Evolutionary conservation across 2,888 invertebrate species (phyloP).

Genomic region (Ashinkailepas kermadecensis): DNA sequence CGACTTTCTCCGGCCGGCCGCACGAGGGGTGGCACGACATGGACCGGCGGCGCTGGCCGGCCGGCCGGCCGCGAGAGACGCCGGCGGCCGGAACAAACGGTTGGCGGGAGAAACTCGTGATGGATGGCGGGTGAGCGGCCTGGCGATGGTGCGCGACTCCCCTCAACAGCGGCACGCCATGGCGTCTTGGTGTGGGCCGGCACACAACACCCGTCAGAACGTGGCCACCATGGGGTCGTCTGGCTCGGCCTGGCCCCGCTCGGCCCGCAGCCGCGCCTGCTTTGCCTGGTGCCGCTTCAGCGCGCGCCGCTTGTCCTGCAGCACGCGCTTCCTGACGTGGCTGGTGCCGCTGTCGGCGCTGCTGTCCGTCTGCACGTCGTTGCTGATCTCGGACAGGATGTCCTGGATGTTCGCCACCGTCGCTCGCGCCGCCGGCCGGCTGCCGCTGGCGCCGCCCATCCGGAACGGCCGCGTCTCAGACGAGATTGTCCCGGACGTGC

Average conservation of each 20-base stretch:
- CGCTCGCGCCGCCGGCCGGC: neutral
- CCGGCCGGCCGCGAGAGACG: neutral
- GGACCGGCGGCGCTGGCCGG: too few relatives aligned
- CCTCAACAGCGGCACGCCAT: too few relatives aligned
- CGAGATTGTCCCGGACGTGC: too few relatives aligned
- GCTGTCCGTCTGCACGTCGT: slow-evolving; percentile 3
- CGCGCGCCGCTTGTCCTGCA: slow-evolving; percentile 2
- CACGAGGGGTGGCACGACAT: neutral
- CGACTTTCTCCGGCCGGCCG: neutral
- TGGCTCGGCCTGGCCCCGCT: neutral
- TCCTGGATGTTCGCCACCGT: slow-evolving; percentile 16
- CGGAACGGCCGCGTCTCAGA: too few relatives aligned
- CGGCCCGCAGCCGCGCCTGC: neutral
- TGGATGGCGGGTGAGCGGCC: neutral
- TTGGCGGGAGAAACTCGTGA: slow-evolving; percentile 11
- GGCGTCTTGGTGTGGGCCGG: neutral
- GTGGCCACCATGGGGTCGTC: slow-evolving; percentile 16
- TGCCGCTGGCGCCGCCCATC: neutral
- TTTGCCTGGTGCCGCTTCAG: neutral
- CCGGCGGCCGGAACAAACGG: neutral
- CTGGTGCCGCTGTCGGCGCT: neutral
- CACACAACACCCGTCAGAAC: neutral
- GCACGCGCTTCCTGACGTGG: slow-evolving; percentile 15
- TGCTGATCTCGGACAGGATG: slow-evolving; percentile 1
- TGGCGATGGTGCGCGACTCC: neutral